Conservation (phyloP, 2,888 invertebrate genomes). For the Bruchidius siliquastri region DNA sequence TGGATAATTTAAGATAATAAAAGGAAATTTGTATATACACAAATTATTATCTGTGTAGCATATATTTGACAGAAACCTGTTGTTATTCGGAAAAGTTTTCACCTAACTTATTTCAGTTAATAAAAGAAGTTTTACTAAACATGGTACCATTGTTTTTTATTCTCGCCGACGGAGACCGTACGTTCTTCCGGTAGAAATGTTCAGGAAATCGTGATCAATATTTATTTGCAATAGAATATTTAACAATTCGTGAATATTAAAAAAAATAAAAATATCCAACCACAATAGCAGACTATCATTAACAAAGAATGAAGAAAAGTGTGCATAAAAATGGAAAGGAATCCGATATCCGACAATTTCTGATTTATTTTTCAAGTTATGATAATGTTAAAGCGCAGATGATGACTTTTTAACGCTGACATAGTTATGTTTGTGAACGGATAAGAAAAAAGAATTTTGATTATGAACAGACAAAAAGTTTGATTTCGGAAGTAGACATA, state of each 20-base stretch:
- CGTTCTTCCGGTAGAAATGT: too few relatives aligned
- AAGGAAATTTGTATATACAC: slow-evolving; percentile 43
- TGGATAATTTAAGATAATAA: slow-evolving; percentile 14
- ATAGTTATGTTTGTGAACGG: too few relatives aligned
- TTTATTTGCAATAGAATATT: slow-evolving; percentile 21
- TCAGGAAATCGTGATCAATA: slow-evolving; percentile 9
- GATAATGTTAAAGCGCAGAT: too few relatives aligned
- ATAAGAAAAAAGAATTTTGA: too few relatives aligned
- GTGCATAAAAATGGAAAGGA: too few relatives aligned
- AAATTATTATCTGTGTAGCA: slow-evolving; percentile 45
- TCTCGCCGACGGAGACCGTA: too few relatives aligned
- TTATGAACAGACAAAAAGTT: too few relatives aligned
- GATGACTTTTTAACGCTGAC: too few relatives aligned
- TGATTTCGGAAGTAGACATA: too few relatives aligned
- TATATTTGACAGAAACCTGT: slow-evolving; percentile 43
- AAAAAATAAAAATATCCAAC: neutral
- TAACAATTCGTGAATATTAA: slow-evolving; percentile 15
- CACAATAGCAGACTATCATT: neutral
- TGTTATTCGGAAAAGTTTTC: slow-evolving; percentile 49
- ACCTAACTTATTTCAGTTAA: slow-evolving; percentile 51
- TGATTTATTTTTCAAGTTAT: too few relatives aligned
- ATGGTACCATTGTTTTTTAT: neutral
- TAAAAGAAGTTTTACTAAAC: slow-evolving; percentile 47
- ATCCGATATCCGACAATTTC: too few relatives aligned
- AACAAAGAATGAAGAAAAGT: too few relatives aligned